phyloP scores from a whole-genome alignment of 2,113 vertebrate species.

The Callithrix jacchus region DNA sequence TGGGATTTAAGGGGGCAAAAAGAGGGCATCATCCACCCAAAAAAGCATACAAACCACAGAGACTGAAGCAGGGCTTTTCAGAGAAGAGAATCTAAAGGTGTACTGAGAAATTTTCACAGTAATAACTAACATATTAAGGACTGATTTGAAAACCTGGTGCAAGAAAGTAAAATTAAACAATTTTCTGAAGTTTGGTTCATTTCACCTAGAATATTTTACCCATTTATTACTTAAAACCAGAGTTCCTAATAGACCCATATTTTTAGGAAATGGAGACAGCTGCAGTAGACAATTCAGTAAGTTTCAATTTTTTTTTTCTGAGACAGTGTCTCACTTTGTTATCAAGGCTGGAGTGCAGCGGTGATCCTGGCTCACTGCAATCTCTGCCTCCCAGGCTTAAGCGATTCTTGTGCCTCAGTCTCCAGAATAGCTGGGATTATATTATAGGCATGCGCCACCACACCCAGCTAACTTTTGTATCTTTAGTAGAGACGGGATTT shows the following conservation, averaged over 20 bases:
- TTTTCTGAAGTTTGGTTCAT: not conserved
- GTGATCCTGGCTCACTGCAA: no score
- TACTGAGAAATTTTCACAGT: not conserved
- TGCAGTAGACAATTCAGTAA: not conserved
- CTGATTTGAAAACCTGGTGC: constrained; percentile 8
- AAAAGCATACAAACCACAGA: not conserved
- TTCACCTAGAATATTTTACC: not conserved
- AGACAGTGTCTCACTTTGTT: no score
- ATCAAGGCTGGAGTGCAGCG: no score
- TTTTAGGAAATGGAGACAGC: not conserved
- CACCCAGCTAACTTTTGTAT: no score
- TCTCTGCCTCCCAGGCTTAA: no score
- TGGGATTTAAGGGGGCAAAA: not conserved
- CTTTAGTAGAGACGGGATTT: no score
- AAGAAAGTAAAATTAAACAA: not conserved
- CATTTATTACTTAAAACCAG: not conserved
- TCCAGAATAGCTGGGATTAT: no score
- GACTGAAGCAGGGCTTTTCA: not conserved
- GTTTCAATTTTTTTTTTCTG: not conserved
- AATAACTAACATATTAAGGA: not conserved
- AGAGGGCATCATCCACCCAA: not conserved
- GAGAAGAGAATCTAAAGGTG: not conserved
- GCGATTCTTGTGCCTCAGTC: no score
- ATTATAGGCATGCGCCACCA: no score
- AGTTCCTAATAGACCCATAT: not conserved